Conservation (phyloP, 1,140 invertebrate species). For the Sinella curviseta region DNA sequence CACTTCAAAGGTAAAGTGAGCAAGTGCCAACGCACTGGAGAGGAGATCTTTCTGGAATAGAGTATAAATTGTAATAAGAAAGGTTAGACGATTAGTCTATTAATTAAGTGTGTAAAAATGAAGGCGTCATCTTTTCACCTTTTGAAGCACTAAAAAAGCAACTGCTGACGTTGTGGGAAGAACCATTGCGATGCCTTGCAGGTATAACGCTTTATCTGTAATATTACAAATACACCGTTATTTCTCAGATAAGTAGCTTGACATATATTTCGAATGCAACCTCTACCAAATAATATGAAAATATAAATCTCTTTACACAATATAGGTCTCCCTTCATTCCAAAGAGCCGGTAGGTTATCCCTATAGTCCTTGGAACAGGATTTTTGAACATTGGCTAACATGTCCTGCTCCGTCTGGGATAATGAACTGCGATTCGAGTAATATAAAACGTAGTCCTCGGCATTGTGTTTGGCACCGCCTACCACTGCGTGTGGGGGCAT, state of each 20-base stretch:
- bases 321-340: neutral
- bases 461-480: neutral
- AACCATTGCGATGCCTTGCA: neutral
- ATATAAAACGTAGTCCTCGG: neutral
- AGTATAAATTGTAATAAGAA: neutral
- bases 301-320: no score
- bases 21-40: neutral
- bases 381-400: neutral
- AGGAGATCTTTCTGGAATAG: neutral
- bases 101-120: no score
- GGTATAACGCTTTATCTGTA: neutral
- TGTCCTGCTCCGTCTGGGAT: neutral
- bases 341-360: neutral
- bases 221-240: no score
- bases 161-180: neutral
- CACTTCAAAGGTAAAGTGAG: neutral
- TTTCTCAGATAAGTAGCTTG: neutral
- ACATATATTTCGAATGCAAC: neutral
- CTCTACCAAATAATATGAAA: no score
- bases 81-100: neutral
- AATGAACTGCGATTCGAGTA: neutral
- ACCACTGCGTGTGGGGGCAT: neutral
- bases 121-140: no score
- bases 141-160: neutral
- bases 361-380: neutral